Percentiles rank a stretch among this genome's conserved stretches.
These are phyloP conservation scores for Pteria penguin DNA, from an alignment of 2,888 invertebrate genomes.

Conservation along the genomic window DNA sequence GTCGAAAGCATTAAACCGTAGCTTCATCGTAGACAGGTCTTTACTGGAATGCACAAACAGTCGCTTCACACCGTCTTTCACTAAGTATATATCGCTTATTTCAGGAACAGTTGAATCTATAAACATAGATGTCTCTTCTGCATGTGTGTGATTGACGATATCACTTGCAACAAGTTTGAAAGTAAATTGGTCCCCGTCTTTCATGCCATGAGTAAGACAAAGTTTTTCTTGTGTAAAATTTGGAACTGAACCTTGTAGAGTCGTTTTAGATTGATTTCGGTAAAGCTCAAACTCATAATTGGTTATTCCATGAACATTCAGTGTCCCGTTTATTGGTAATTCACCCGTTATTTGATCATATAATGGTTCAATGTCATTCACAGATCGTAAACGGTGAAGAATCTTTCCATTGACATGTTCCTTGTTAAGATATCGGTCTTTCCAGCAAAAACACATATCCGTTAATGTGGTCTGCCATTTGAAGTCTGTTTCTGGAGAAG, in stretches of 20 bases:
- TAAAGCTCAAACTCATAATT: conserved; percentile 21
- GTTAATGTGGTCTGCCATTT: conserved; percentile 52
- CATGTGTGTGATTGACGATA: conserved; percentile 43
- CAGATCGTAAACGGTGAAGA: conserved; percentile 27
- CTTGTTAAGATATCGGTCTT: conserved; percentile 44
- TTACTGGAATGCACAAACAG: conserved; percentile 54
- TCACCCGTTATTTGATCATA: conserved; percentile 51
- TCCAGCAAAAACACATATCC: conserved; percentile 48
- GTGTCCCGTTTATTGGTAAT: conserved; percentile 51
- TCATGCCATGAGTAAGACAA: conserved; percentile 31
- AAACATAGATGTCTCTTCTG: conserved; percentile 45
- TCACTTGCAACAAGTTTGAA: conserved; percentile 48
- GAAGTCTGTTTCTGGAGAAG: conserved; percentile 21
- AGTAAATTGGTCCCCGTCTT: conserved; percentile 52
- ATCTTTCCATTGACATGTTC: conserved; percentile 36
- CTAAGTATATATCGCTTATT: conserved; percentile 50
- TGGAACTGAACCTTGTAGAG: conserved; percentile 19
- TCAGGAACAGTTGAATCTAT: conserved; percentile 54
- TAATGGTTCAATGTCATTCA: conserved; percentile 11
- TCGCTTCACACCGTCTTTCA: conserved; percentile 44
- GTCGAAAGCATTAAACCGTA: conserved; percentile 57
- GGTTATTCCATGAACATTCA: conserved; percentile 50
- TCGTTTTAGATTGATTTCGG: neutral
- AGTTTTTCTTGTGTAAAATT: conserved; percentile 45
- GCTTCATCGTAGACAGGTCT: conserved; percentile 53